Evolutionary conservation across 1,140 invertebrate genomes (phyloP), one percentile per base, ranked within the genome.

Genomic region (Vanessa tameamea): DNA sequence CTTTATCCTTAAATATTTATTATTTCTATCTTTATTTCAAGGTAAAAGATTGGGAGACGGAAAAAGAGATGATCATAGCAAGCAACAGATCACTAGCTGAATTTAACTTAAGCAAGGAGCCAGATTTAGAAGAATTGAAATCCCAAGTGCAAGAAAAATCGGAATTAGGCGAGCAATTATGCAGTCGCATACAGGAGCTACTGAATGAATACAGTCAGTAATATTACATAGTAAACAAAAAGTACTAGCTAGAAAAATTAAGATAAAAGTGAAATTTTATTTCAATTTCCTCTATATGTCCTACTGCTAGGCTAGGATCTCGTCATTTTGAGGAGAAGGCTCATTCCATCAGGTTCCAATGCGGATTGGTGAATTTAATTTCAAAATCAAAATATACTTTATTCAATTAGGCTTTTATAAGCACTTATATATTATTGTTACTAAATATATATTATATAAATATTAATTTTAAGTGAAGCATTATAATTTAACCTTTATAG

Each of bases 21-120:
- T 48, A 65, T 50, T 12, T 37, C 3, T 59, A 23, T 69, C 31
- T 61, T 61, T 48, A 57, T 53, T 43, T 66, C 20, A 55, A 97
- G 95, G 94, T 97, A 1, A 96, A 97, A 87, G 95, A 96, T 70
- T 94, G 97, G 78, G 96, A 96, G 84, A 94, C 94, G 13, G 97
- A 98, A 81, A 97, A 97, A 80, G 97, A 98, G 87, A 95, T 96
- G 88, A 91, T 98, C 61, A 95, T 98, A 82, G 96, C 96, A 3
- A 96, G 95, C 77, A 98, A 98, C 85, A 96, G 97, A 86, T 97
- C 95, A 43, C 89, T 97, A 65, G 97, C 98, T 3, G 97, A 99
- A 87, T 96, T 95, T 79, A 99, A 98, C 89, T 93, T 99, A 23
- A 94, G 95, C 15, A 95, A 95, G 83, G 96, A 98, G 91, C 96